Conservation (phyloP, 2,888 invertebrate species). For the Monopis laevigella region DNA sequence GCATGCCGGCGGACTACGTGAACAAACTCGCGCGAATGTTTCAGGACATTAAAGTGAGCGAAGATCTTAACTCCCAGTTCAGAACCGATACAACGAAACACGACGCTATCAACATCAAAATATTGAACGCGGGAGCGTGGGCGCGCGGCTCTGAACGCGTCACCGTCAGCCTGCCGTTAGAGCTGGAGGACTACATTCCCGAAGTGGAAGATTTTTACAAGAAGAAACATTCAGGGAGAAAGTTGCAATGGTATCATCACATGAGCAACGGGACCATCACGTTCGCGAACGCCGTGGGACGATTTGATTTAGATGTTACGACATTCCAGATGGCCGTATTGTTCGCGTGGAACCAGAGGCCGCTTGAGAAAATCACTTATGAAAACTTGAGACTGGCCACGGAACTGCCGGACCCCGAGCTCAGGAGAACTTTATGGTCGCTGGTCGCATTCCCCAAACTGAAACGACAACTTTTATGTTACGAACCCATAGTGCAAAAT, state of each 20-base stretch:
- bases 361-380: conserved; percentile 91
- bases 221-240: conserved; percentile 96
- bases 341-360: conserved; percentile 98
- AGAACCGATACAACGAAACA: conserved; percentile 81
- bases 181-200: conserved; percentile 98
- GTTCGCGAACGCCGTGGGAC: conserved; percentile 90
- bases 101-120: conserved; percentile 97
- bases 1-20: conserved; percentile 99
- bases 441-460: conserved; percentile 95
- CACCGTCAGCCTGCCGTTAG: conserved; percentile 94
- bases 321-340: conserved; percentile 99
- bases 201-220: conserved; percentile 99
- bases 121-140: conserved; percentile 99
- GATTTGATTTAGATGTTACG: conserved; percentile 97
- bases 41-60: conserved; percentile 97
- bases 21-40: conserved; percentile 98
- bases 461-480: conserved; percentile 88
- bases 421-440: conserved; percentile 95
- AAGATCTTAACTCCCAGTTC: conserved; percentile 95
- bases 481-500: conserved; percentile 81
- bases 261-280: conserved; percentile 99
- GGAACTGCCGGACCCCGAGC: conserved; percentile 94
- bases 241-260: conserved; percentile 98
- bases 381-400: conserved; percentile 97
- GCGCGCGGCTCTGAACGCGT: conserved; percentile 94